Base-by-base conservation (phyloP, 2,888 invertebrate species). In the Meiosimyza decipiens region DNA sequence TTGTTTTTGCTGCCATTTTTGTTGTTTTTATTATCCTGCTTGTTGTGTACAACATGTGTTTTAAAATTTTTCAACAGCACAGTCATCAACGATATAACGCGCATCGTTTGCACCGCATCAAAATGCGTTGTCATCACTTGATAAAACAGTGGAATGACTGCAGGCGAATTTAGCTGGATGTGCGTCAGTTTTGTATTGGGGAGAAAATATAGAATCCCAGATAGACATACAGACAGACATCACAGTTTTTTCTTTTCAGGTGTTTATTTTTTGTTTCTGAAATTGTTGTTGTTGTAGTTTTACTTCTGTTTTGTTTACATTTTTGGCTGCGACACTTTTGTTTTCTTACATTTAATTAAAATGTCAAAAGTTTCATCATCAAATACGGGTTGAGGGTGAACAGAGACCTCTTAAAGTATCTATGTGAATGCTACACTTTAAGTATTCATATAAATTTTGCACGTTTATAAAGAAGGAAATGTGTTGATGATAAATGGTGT, bases 341-440 rank as follows among this genome's bases (percentile, higher is more conserved):
- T 33, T 28, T 33, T 52, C 65, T 51, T 64, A 50, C 49, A 64
- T 65, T 65, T 65, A 65, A 65, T 65, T 65, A 65, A 65, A 65
- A 33, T 65, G 65, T 18, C n/a, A 65, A 50, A 65, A 51, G 65
- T 65, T 65, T 50, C 49, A 18, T 49, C 50, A 49, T 63, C 18
- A 63, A 63, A 63, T 18, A 40, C 6, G 63, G 12, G 18, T 22
- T 12, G 57, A 12, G n/a, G n/a, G 54, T 18, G 16, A 16, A 1
- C 57, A 12, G 54, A 12, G 7, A 40, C 49, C 16, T 13, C 50
- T 51, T 22, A 7, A 50, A 22, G 50, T 18, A 18, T 2, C 16
- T 9, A 57, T 57, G 18, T 57, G 22, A n/a, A n/a, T 22, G 28
- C 6, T 16, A 57, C 57, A 57, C 28, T 57, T 57, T 18, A 28